A percentile compares a stretch with the other conserved stretches of the same genome.
Conservation (phyloP, 2,797 vertebrate species). For the Enteromius treurensis region DNA sequence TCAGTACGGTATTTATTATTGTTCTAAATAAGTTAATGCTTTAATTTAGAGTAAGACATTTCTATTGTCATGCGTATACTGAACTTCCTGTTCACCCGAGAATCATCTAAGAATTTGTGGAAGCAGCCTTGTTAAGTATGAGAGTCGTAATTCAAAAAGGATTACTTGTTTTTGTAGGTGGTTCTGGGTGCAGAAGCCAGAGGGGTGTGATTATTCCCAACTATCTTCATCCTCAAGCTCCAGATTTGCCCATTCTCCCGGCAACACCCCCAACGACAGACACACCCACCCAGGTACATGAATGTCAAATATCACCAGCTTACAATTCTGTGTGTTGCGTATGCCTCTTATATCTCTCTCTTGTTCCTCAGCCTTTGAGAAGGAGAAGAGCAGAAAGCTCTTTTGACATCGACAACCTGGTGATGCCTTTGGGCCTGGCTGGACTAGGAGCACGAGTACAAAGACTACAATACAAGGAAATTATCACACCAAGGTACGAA, state of each 20-base stretch:
- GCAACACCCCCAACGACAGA: constrained; percentile 40
- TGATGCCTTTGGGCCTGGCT: constrained; percentile 73
- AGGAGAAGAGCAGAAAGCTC: constrained; percentile 70
- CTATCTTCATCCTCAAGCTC: constrained; percentile 45
- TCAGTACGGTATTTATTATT: neutral
- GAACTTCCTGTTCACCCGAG: neutral
- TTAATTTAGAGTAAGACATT: neutral
- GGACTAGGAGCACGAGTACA: constrained; percentile 68
- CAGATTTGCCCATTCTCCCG: constrained; percentile 46
- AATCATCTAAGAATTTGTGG: neutral
- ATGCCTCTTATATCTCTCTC: neutral
- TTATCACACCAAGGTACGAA: constrained; percentile 72
- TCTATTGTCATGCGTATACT: neutral
- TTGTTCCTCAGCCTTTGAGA: constrained; percentile 59
- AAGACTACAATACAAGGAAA: constrained; percentile 75
- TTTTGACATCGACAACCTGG: constrained; percentile 72
- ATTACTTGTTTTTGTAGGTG: constrained; percentile 39
- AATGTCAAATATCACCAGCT: no score
- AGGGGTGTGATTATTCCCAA: constrained; percentile 50
- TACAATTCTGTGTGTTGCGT: neutral
- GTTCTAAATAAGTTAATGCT: neutral
- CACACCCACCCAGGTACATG: constrained; percentile 58
- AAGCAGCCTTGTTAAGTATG: neutral
- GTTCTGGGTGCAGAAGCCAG: constrained; percentile 46
- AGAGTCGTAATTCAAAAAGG: neutral